phyloP scores from a whole-genome alignment of 2,113 vertebrate genomes.

The Polypterus senegalus region DNA sequence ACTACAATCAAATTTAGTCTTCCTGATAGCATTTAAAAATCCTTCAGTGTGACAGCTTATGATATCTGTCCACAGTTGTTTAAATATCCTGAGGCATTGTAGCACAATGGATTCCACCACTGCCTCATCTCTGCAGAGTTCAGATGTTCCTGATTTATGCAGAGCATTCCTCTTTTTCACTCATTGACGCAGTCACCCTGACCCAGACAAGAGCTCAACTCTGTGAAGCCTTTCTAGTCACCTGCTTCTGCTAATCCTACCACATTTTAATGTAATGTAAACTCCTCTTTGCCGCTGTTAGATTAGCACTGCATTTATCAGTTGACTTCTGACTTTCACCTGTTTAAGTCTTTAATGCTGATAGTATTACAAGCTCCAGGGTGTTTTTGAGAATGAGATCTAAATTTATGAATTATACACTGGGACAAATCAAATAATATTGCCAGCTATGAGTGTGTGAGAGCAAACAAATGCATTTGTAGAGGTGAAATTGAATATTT shows the following conservation, averaged over 20 bases:
- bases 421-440: no score
- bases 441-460: no score
- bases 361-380: no score
- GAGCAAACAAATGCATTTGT: no score
- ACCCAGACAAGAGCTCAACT: conserved; percentile 39
- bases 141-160: conserved; percentile 65
- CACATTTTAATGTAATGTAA: conserved; percentile 33
- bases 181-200: conserved; percentile 40
- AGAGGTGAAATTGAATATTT: no score
- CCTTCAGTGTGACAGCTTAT: conserved; percentile 32
- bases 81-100: conserved; percentile 52
- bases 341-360: no score
- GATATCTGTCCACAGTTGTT: conserved; percentile 52
- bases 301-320: conserved; percentile 56
- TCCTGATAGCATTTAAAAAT: conserved; percentile 51
- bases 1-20: conserved; percentile 84
- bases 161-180: conserved; percentile 34
- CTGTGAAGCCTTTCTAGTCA: conserved; percentile 53
- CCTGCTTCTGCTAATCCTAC: conserved; percentile 55
- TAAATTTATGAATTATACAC: no score
- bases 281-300: conserved; percentile 42
- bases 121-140: conserved; percentile 46
- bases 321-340: conserved; percentile 15
- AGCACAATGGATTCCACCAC: conserved; percentile 38
- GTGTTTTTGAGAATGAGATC: no score